Evolutionary conservation across 2,797 vertebrate species (phyloP).

Genomic region (Varecia variegata): DNA sequence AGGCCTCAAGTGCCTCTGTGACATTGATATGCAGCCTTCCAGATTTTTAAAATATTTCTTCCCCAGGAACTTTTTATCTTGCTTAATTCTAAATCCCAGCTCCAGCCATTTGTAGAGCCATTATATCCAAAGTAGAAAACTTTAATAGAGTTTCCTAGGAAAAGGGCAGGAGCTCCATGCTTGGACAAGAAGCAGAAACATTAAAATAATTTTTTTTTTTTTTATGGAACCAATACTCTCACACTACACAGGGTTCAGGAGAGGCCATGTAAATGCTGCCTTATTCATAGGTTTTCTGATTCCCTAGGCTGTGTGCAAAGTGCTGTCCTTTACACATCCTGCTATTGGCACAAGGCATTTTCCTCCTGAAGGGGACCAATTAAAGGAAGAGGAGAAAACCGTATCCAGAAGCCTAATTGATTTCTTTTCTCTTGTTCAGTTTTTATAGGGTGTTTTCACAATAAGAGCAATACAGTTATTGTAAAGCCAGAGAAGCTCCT

Average conservation of each 20-base stretch:
- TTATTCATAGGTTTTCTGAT: slow-evolving; percentile 51
- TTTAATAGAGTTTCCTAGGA: slow-evolving; percentile 49
- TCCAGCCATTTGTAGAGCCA: slow-evolving; percentile 41
- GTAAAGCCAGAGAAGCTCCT: background rate
- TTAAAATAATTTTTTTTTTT: background rate
- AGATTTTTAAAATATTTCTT: background rate
- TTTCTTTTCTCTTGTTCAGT: slow-evolving; percentile 56
- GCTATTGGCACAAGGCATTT: background rate
- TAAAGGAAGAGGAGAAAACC: slow-evolving; percentile 50
- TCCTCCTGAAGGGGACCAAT: slow-evolving; percentile 43
- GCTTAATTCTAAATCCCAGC: slow-evolving; percentile 46
- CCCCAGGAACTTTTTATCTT: slow-evolving; percentile 35
- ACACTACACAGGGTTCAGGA: background rate
- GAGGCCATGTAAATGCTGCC: slow-evolving; percentile 38
- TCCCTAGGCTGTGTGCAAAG: background rate
- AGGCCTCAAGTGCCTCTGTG: background rate
- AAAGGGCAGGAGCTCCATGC: slow-evolving; percentile 44
- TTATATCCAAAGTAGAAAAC: slow-evolving; percentile 57
- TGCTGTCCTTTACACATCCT: background rate
- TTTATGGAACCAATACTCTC: background rate
- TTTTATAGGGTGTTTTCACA: slow-evolving; percentile 64
- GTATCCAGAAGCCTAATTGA: slow-evolving; percentile 42
- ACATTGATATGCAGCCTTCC: background rate
- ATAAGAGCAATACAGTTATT: background rate
- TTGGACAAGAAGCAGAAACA: slow-evolving; percentile 48